These are phyloP conservation scores for Cephus pygmeus DNA, from an alignment of 2,888 invertebrate species.

Conservation along the genomic window DNA sequence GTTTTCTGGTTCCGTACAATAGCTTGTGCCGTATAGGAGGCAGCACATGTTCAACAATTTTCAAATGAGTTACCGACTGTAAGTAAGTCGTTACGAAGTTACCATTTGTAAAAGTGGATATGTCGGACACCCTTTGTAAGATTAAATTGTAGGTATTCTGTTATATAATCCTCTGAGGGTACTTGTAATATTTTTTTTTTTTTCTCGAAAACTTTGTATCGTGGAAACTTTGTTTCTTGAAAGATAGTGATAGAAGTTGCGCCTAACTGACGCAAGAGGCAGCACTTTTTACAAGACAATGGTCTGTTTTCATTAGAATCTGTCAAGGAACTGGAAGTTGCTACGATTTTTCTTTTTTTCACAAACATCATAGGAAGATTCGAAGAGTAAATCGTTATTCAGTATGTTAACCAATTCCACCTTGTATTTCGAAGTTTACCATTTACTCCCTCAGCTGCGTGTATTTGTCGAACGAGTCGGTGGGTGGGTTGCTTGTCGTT, in stretches of 20 bases:
- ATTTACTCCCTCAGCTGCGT: constrained; percentile 40
- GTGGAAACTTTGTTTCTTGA: not conserved
- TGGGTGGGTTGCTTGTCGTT: constrained; percentile 27
- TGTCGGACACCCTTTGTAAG: not conserved
- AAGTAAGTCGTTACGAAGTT: not conserved
- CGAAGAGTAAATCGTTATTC: not conserved
- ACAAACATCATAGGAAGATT: not conserved
- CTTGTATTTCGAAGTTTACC: constrained; percentile 24
- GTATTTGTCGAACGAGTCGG: constrained; percentile 40
- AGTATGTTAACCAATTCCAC: not conserved
- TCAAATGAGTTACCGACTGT: not conserved
- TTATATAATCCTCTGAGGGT: not conserved
- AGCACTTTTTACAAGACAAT: not conserved
- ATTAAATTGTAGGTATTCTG: not conserved
- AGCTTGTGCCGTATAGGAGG: not conserved
- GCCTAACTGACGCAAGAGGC: not conserved
- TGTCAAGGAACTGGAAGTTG: not conserved
- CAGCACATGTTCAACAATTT: not conserved
- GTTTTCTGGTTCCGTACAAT: not conserved
- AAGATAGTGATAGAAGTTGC: not conserved
- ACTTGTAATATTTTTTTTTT: not conserved
- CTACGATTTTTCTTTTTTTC: not conserved
- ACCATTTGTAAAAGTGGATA: not conserved
- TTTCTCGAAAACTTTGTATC: not conserved
- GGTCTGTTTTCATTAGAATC: not conserved